Conservation (phyloP, 2,888 invertebrate species). For the Auanema sp. region DNA sequence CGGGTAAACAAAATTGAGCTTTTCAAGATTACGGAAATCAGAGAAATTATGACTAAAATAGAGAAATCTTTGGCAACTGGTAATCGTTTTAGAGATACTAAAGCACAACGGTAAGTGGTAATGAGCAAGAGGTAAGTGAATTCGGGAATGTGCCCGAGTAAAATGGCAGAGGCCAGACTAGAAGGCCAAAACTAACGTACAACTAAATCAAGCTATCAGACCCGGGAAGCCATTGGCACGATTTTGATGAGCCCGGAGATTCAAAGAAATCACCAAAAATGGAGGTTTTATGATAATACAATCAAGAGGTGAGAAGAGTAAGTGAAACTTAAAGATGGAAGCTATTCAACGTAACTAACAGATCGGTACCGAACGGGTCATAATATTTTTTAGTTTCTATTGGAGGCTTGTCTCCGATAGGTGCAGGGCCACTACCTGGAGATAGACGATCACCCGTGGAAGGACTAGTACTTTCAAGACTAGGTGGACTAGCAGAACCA, state of each 20-base stretch:
- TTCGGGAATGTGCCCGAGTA: constrained; percentile 14
- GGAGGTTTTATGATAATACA: neutral
- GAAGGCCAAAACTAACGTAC: constrained; percentile 4
- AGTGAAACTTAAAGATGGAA: constrained; percentile 12
- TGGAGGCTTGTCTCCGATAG: constrained; percentile 15
- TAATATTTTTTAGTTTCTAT: constrained; percentile 30
- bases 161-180: constrained; percentile 11
- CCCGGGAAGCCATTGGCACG: constrained; percentile 6
- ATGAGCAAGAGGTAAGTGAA: constrained; percentile 24
- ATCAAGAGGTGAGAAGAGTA: constrained; percentile 3
- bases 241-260: constrained; percentile 5
- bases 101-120: constrained; percentile 23
- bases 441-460: constrained; percentile 22
- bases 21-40: no score
- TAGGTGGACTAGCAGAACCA: constrained; percentile 35
- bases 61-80: constrained; percentile 6
- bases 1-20: no score
- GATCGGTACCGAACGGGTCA: constrained; percentile 44
- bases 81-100: constrained; percentile 8
- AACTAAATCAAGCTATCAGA: neutral
- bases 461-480: constrained; percentile 28
- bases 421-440: constrained; percentile 21
- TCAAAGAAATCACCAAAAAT: neutral
- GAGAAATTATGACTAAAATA: constrained; percentile 2
- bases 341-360: constrained; percentile 25